phyloP scores from a whole-genome alignment of 2,888 invertebrate species.

The Incurvaria masculella region DNA sequence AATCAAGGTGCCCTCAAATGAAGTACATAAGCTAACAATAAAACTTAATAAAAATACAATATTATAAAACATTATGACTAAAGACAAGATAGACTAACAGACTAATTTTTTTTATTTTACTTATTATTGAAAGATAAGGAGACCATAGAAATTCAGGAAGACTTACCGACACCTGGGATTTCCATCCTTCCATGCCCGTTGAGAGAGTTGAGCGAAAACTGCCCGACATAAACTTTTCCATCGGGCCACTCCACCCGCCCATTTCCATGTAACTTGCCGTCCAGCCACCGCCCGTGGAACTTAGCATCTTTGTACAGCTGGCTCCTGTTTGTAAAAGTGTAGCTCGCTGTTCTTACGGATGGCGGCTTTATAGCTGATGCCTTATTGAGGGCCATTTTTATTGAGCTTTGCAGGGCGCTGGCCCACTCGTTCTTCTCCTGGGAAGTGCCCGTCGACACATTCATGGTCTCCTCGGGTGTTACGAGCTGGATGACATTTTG shows the following conservation, averaged over 20 bases:
- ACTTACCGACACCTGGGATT: slow-evolving; percentile 57
- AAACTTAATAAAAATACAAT: not conserved
- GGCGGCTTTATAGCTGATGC: slow-evolving; percentile 64
- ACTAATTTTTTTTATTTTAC: no score
- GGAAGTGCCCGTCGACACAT: slow-evolving; percentile 62
- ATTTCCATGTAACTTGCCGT: slow-evolving; percentile 79
- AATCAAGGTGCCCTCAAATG: no score
- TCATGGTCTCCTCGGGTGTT: slow-evolving; percentile 75
- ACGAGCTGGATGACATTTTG: slow-evolving; percentile 66
- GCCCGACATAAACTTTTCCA: slow-evolving; percentile 76
- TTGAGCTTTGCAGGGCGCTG: slow-evolving; percentile 69
- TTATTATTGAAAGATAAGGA: not conserved
- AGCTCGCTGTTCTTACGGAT: slow-evolving; percentile 65
- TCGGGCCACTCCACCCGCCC: slow-evolving; percentile 82
- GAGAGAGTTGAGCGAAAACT: slow-evolving; percentile 70
- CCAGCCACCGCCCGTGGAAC: slow-evolving; percentile 78
- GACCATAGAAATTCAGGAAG: slow-evolving; percentile 1
- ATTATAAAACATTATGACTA: not conserved
- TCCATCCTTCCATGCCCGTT: slow-evolving; percentile 71
- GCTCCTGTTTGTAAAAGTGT: slow-evolving; percentile 67
- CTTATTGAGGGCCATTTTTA: slow-evolving; percentile 65
- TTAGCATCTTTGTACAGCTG: slow-evolving; percentile 71
- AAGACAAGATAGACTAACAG: no score
- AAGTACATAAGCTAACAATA: no score
- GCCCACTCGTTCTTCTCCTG: slow-evolving; percentile 79